A percentile compares a stretch with the other conserved stretches of the same genome.
These are phyloP conservation scores for Mustela lutreola DNA, from an alignment of 2,113 vertebrate genomes.

Conservation along the genomic window DNA sequence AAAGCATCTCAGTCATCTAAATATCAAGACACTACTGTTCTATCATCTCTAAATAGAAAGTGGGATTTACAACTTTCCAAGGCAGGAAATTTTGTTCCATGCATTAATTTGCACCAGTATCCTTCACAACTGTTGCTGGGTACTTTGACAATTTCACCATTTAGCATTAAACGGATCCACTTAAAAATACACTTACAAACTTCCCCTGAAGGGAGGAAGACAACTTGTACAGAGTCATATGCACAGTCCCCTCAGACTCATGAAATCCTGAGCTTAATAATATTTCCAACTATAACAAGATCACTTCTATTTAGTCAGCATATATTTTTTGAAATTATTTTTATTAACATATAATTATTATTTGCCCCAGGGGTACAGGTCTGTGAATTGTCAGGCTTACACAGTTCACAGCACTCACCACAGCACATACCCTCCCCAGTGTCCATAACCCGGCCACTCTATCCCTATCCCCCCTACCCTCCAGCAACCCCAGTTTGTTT, in stretches of 20 bases:
- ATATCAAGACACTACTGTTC: constrained; percentile 47
- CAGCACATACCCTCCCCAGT: too few relatives aligned
- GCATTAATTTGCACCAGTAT: background rate
- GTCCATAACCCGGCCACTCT: too few relatives aligned
- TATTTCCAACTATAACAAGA: background rate
- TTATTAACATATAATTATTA: too few relatives aligned
- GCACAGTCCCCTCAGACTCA: background rate
- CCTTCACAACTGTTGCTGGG: constrained; percentile 28
- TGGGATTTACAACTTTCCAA: constrained; percentile 34
- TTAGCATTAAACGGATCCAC: background rate
- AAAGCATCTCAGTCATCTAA: background rate
- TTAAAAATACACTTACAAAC: constrained; percentile 16
- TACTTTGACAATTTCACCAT: background rate
- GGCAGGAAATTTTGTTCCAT: constrained; percentile 48
- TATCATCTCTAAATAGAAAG: constrained; percentile 41
- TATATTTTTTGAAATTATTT: too few relatives aligned
- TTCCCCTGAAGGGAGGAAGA: background rate
- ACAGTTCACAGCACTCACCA: too few relatives aligned
- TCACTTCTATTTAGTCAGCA: too few relatives aligned
- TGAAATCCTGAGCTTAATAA: constrained; percentile 34
- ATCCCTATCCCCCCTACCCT: too few relatives aligned
- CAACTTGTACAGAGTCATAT: background rate
- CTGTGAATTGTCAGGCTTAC: too few relatives aligned
- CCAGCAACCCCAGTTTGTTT: too few relatives aligned
- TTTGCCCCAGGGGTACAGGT: too few relatives aligned